Evolutionary conservation across 2,888 invertebrate genomes (phyloP), one percentile per base, ranked within the genome.

Genomic region (Drosophila histrio): DNA sequence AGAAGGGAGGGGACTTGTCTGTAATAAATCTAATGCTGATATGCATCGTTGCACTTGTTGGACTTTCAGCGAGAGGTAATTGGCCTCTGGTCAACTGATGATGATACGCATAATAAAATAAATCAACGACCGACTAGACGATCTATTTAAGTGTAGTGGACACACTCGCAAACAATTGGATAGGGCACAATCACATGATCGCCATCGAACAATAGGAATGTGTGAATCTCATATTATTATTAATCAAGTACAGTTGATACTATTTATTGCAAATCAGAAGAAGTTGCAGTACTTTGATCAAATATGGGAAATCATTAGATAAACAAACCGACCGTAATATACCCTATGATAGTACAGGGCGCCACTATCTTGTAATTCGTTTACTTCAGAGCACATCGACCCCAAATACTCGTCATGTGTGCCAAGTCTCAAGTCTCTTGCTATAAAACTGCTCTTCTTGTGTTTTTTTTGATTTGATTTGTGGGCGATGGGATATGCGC

Each of bases 61-160:
- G 77, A 75, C 78, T 62, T 65, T 77, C 64, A 77, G 61, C 61
- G 32, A 50, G 77, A 77, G 77, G 77, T 77, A 76, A 66, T 76
- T 77, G 79, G 70, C 79, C 77, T 78, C 65, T 76, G 59, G 24
- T 50, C 50, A 46, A 32, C 38, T 46, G 19, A 36, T 24, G 43
- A 39, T 61, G 69, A 57, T 69, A 56, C 63, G 64, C 74, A 73
- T 43, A 73, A 72, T 69, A 58, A 57, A 73, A 56, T 68, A 72
- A 68, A 63, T 64, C 47, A 57, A 49, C 70, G 46, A 58, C 22
- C 32, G 41, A 58, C 28, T 34, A 54, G 56, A 66, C 61, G 8
- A 57, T 11, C 28, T 39, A 58, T 49, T 34, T 38, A 54, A 49
- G 44, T 26, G 17, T 15, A 17, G 32, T 22, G 21, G 34, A 65